These are phyloP conservation scores for Nannoperca australis DNA, from an alignment of 2,797 vertebrate genomes.

Conservation along the genomic window DNA sequence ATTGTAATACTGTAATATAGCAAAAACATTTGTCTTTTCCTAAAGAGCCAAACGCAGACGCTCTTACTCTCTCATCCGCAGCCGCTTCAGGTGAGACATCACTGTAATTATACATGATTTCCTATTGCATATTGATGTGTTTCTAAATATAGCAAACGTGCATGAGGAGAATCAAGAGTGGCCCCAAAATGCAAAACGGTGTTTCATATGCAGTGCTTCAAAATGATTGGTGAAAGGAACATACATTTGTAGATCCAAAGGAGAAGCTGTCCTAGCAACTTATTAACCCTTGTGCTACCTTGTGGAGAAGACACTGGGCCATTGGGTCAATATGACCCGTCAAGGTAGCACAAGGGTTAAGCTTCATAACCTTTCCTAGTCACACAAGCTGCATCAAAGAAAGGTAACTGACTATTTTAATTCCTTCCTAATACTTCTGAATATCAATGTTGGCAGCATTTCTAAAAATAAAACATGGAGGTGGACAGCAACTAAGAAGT, in stretches of 20 bases:
- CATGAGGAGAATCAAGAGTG: neutral
- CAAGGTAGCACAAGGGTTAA: too few relatives aligned
- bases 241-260: too few relatives aligned
- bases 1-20: neutral
- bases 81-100: constrained; percentile 88
- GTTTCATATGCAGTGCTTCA: neutral
- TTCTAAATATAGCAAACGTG: too few relatives aligned
- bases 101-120: neutral
- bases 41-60: constrained; percentile 87
- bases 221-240: too few relatives aligned
- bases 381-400: neutral
- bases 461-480: neutral
- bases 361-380: neutral
- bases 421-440: neutral
- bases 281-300: too few relatives aligned
- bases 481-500: neutral
- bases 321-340: too few relatives aligned
- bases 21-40: neutral
- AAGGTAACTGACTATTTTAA: neutral
- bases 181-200: neutral
- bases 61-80: constrained; percentile 94
- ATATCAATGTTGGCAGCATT: neutral
- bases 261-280: too few relatives aligned
- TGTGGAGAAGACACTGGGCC: too few relatives aligned
- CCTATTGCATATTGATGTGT: neutral